Evolutionary conservation across 2,888 invertebrate genomes (phyloP).

Genomic region (Lasioglossum vierecki): DNA sequence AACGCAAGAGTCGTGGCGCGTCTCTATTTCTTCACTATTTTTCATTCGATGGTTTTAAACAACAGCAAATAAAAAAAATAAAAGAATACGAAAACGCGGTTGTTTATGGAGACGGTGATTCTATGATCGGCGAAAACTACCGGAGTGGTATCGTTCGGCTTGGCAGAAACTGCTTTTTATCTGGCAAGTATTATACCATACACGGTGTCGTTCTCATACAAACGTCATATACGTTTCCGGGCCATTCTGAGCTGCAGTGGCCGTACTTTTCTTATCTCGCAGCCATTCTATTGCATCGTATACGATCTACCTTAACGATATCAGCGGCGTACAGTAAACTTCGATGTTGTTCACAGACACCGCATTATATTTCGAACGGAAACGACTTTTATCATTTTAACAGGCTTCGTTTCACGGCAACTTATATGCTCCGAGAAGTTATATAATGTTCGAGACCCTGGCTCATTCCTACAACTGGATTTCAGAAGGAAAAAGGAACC

Average conservation of each 20-base stretch:
- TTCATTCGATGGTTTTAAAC: not conserved
- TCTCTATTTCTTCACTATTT: not conserved
- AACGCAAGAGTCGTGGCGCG: not conserved
- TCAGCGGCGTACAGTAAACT: slow-evolving; percentile 33
- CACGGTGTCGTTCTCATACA: slow-evolving; percentile 28
- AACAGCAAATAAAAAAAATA: not conserved
- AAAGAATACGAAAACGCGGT: not conserved
- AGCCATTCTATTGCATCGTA: slow-evolving; percentile 33
- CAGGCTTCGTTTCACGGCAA: slow-evolving; percentile 6
- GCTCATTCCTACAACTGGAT: not conserved
- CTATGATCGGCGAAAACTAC: not conserved
- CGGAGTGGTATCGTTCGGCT: not conserved
- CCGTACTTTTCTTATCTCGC: slow-evolving; percentile 38
- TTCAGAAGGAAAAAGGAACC: not conserved
- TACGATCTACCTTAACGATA: slow-evolving; percentile 43
- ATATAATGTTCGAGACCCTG: not conserved
- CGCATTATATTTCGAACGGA: slow-evolving; percentile 25
- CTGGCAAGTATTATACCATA: not conserved
- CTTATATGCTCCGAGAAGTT: too few species aligned
- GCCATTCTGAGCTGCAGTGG: slow-evolving; percentile 19
- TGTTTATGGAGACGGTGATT: not conserved
- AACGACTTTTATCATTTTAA: slow-evolving; percentile 18
- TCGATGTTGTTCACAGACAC: slow-evolving; percentile 26
- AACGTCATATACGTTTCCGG: slow-evolving; percentile 36
- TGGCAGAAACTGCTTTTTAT: not conserved